Conservation (phyloP, 1,140 invertebrate genomes). For the Drosophila pandora region DNA sequence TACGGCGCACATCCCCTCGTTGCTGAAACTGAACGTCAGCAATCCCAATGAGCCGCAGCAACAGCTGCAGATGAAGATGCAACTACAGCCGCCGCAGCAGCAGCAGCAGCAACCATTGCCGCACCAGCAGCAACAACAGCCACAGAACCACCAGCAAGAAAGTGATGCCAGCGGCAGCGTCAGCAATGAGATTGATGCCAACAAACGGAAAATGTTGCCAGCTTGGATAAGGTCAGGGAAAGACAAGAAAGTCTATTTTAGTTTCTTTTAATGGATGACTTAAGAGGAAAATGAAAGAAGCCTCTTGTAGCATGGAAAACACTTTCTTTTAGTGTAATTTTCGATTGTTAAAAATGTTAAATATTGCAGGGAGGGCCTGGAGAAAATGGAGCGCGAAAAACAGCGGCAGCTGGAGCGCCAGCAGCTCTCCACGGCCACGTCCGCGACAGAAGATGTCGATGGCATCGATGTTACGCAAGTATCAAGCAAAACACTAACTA, state of each 20-base stretch:
- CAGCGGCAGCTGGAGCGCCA: slow-evolving; percentile 92
- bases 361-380: slow-evolving; percentile 87
- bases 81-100: slow-evolving; percentile 7
- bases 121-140: slow-evolving; percentile 27
- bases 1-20: slow-evolving; percentile 77
- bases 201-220: slow-evolving; percentile 94
- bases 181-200: slow-evolving; percentile 88
- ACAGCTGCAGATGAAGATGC: slow-evolving; percentile 33
- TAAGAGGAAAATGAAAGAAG: no score
- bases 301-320: no score
- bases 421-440: slow-evolving; percentile 86
- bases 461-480: slow-evolving; percentile 69
- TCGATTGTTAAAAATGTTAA: background rate
- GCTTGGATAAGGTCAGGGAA: slow-evolving; percentile 90
- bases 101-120: slow-evolving; percentile 5
- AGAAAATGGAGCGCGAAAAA: slow-evolving; percentile 99
- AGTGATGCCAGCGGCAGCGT: slow-evolving; percentile 7
- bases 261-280: no score
- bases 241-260: no score
- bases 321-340: no score
- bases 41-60: slow-evolving; percentile 70
- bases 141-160: slow-evolving; percentile 8
- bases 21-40: slow-evolving; percentile 75
- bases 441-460: slow-evolving; percentile 16
- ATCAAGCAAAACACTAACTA: slow-evolving; percentile 78